Conservation (phyloP, 1,140 invertebrate genomes). For the Hypsibius dujardini region DNA sequence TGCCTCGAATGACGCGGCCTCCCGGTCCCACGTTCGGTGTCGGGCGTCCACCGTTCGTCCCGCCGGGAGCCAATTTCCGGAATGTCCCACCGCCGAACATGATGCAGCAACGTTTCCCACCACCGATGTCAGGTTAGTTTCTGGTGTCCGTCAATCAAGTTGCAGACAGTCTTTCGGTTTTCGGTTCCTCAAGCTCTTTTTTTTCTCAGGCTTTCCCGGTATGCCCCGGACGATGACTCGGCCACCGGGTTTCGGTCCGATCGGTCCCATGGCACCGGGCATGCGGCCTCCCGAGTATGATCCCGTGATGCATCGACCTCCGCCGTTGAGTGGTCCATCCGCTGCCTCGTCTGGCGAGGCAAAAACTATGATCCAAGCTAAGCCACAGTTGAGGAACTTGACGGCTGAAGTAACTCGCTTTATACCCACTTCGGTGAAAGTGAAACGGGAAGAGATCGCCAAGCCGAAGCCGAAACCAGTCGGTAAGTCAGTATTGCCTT, state of each 20-base stretch:
- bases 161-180: too few relatives aligned
- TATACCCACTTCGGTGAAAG: conserved; percentile 69
- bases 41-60: too few relatives aligned
- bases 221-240: conserved; percentile 40
- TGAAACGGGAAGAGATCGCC: conserved; percentile 54
- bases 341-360: conserved; percentile 26
- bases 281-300: conserved; percentile 27
- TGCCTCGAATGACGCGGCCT: too few relatives aligned
- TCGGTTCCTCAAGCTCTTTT: too few relatives aligned
- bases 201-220: conserved; percentile 30
- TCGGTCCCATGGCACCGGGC: conserved; percentile 29
- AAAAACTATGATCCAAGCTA: conserved; percentile 66
- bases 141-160: too few relatives aligned
- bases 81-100: too few relatives aligned
- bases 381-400: conserved; percentile 78
- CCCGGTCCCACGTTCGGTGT: too few relatives aligned
- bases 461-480: conserved; percentile 27
- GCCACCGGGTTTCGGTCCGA: conserved; percentile 28
- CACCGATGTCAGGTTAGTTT: too few relatives aligned
- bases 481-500: neutral
- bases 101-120: too few relatives aligned
- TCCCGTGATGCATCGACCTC: conserved; percentile 22
- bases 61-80: too few relatives aligned
- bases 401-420: conserved; percentile 87
- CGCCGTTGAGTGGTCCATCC: conserved; percentile 20